These are phyloP conservation scores for Neogobius melanostomus DNA, from an alignment of 2,113 vertebrate genomes.

Conservation along the genomic window DNA sequence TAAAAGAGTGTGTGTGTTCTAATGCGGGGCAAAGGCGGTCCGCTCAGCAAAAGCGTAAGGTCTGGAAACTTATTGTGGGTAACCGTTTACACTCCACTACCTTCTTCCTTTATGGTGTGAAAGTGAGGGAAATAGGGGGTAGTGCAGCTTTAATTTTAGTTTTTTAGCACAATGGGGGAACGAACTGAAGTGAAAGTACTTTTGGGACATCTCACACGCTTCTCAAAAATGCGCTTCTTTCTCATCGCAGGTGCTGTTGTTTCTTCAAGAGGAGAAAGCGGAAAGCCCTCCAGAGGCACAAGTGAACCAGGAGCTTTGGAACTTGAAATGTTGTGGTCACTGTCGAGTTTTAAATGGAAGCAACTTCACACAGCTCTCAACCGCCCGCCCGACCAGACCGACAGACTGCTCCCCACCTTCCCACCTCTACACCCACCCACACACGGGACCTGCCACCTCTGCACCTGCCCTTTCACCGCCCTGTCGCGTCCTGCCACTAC, in stretches of 20 bases:
- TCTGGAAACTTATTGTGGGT: too few species aligned
- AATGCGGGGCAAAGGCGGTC: too few species aligned
- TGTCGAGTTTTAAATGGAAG: constrained; percentile 81
- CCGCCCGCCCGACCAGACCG: background rate
- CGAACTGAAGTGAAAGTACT: too few species aligned
- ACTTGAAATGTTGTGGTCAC: constrained; percentile 81
- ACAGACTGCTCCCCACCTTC: constrained; percentile 31
- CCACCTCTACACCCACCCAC: background rate
- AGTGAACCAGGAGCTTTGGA: constrained; percentile 78
- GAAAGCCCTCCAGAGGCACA: constrained; percentile 94
- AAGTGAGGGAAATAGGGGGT: too few species aligned
- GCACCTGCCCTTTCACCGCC: background rate
- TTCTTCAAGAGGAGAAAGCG: constrained; percentile 98
- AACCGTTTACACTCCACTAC: too few species aligned
- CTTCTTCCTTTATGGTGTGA: too few species aligned
- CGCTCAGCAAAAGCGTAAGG: too few species aligned
- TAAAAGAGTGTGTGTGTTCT: too few species aligned
- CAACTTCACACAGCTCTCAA: constrained; percentile 64
- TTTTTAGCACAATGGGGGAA: too few species aligned
- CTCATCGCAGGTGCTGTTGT: constrained; percentile 90
- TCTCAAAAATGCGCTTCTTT: background rate
- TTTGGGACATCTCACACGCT: too few species aligned
- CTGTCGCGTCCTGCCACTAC: background rate
- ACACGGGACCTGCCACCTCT: background rate
- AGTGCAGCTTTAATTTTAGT: too few species aligned